Base-by-base conservation (phyloP, 2,113 vertebrate genomes). In the Platysteira castanea region DNA sequence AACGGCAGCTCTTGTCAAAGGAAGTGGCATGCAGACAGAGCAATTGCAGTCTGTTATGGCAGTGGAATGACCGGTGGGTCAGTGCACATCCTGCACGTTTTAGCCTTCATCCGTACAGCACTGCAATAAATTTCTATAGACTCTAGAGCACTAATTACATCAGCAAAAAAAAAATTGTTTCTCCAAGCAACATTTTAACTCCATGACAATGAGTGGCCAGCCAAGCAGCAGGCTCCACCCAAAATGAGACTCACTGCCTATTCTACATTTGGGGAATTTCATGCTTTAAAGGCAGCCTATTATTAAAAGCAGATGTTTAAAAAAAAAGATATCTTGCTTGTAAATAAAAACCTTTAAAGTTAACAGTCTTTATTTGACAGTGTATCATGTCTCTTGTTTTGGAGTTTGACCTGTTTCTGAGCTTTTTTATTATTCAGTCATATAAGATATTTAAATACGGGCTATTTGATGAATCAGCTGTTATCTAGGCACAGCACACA, bases 261-360 rank as follows among this genome's bases (percentile, higher is more conserved):
- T 22, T 91, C 63, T 41, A 69, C 41, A 56, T 76, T 42, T 49
- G 16, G 49, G 31, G 50, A 85, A 65, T 80, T 79, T 60, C 18
- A 73, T 42, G 57, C 31, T 95, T 84, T 79, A 78, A 87, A 92
- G 37, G 17, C 20, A 87, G n/a, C 1, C 52, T 56, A 12, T 30
- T 87, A 96, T 76, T 60, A 79, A 96, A 96, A 91, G 19, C 65
- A 95, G 61, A 89, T 82, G 69, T 78, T 57, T 54, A 17, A 7
- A 74, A 78, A 78, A 85, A 79, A 70, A 47, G 0, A 4, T 13
- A 68, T 37, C 24, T 47, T 61, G 41, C n/a, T 91, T 47, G 70
- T 33, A 77, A 93, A 84, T 47, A 68, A 84, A 80, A 52, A 74
- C 11, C 17, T 90, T 89, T 56, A n/a, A 86, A 65, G 33, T 83